These are phyloP conservation scores for Trimorus sp. DNA, from an alignment of 2,888 invertebrate species.

Conservation along the genomic window DNA sequence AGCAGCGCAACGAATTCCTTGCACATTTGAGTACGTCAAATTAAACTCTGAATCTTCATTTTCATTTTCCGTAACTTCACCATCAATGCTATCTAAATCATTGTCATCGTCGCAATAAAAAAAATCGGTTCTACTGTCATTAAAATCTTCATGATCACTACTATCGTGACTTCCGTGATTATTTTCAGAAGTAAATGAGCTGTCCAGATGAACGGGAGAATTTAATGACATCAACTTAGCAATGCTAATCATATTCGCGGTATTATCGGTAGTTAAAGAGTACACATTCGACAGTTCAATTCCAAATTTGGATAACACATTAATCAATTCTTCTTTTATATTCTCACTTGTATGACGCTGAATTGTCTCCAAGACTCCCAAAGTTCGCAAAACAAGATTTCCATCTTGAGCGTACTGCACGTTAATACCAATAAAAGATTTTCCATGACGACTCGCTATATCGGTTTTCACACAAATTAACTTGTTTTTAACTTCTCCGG, in stretches of 20 bases:
- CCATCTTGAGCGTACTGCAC: not conserved
- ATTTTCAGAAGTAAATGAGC: not conserved
- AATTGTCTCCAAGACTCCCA: not conserved
- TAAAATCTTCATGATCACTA: not conserved
- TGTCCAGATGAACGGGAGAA: not conserved
- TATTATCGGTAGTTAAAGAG: conserved; percentile 10
- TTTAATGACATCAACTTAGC: not conserved
- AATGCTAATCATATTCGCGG: conserved; percentile 4
- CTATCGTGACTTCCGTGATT: not conserved
- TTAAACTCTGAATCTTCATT: not conserved
- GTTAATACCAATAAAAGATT: not conserved
- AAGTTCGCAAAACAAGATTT: not conserved
- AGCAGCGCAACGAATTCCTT: conserved; percentile 1
- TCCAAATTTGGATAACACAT: not conserved
- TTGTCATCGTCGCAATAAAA: not conserved
- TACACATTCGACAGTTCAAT: not conserved
- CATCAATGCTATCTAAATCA: not conserved
- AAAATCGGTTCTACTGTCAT: not conserved
- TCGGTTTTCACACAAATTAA: too few relatives aligned
- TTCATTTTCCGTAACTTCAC: not conserved
- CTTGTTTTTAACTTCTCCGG: too few relatives aligned
- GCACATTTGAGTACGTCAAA: not conserved
- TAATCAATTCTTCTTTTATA: not conserved
- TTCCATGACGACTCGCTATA: too few relatives aligned
- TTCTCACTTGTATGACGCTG: conserved; percentile 1